phyloP scores from a whole-genome alignment of 2,113 vertebrate species.

The Phodopus roborovskii region DNA sequence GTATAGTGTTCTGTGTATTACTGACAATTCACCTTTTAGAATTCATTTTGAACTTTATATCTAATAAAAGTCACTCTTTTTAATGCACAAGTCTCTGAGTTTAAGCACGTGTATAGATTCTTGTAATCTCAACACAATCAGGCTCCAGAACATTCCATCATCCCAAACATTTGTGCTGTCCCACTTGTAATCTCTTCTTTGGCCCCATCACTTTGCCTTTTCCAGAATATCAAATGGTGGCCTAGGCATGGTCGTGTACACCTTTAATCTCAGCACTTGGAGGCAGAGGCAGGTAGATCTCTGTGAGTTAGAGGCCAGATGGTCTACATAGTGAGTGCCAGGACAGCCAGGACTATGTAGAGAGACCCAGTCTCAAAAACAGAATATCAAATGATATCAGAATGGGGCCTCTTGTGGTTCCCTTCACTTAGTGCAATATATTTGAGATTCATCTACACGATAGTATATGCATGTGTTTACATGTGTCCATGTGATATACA shows the following conservation, averaged over 20 bases:
- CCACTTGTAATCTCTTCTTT: not conserved
- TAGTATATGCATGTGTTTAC: not conserved
- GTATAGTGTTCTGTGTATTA: not conserved
- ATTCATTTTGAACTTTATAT: slow-evolving; percentile 1
- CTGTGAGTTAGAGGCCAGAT: not conserved
- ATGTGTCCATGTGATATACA: not conserved
- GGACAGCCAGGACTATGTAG: not conserved
- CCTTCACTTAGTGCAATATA: not conserved
- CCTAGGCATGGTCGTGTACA: not conserved
- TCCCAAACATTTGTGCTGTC: not conserved
- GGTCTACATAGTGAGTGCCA: not conserved
- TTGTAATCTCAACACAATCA: not conserved
- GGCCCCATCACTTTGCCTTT: not conserved
- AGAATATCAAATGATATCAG: not conserved
- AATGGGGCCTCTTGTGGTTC: not conserved
- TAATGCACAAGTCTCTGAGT: not conserved
- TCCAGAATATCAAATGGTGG: not conserved
- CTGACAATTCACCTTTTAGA: not conserved
- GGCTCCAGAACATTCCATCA: not conserved
- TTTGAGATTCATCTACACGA: not conserved
- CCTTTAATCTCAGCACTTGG: not conserved
- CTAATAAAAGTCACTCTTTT: not conserved
- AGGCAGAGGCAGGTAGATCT: not conserved
- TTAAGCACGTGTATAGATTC: not conserved
- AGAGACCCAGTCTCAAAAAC: not conserved